Percentiles rank a stretch among this genome's conserved stretches.
These are phyloP conservation scores for Archaeoteleia sp. DNA, from an alignment of 2,888 invertebrate species.

Conservation along the genomic window DNA sequence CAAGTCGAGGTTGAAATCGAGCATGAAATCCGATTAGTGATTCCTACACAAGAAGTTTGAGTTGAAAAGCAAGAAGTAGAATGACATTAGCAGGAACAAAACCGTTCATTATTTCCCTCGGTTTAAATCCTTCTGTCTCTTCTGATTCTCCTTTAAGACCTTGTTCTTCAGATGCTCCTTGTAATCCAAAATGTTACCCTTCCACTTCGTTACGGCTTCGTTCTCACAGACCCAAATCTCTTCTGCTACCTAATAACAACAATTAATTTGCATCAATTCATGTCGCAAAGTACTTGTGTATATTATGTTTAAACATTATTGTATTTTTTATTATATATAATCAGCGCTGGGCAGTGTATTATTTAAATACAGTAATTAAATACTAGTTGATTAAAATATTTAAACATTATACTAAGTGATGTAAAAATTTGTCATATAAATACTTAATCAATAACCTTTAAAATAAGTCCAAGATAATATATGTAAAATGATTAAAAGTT, in stretches of 20 bases:
- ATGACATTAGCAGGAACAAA: constrained; percentile 41
- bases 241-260: constrained; percentile 88
- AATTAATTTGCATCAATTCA: too few relatives aligned
- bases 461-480: too few relatives aligned
- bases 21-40: constrained; percentile 47
- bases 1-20: constrained; percentile 47
- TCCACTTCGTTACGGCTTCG: constrained; percentile 96
- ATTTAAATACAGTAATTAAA: too few relatives aligned
- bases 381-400: too few relatives aligned
- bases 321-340: too few relatives aligned
- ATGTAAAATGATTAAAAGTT: too few relatives aligned
- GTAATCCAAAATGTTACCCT: constrained; percentile 95
- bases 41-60: constrained; percentile 58
- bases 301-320: too few relatives aligned
- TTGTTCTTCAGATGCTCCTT: constrained; percentile 95
- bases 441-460: too few relatives aligned
- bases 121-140: constrained; percentile 67
- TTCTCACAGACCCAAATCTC: constrained; percentile 99
- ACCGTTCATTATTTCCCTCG: constrained; percentile 64
- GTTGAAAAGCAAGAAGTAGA: constrained; percentile 54
- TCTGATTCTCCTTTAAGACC: constrained; percentile 83
- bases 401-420: too few relatives aligned
- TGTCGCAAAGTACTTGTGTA: too few relatives aligned
- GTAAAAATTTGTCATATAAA: too few relatives aligned
- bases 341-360: too few relatives aligned